Base-by-base conservation (phyloP, 1,140 invertebrate species). In the Rhagoletis zephyria region DNA sequence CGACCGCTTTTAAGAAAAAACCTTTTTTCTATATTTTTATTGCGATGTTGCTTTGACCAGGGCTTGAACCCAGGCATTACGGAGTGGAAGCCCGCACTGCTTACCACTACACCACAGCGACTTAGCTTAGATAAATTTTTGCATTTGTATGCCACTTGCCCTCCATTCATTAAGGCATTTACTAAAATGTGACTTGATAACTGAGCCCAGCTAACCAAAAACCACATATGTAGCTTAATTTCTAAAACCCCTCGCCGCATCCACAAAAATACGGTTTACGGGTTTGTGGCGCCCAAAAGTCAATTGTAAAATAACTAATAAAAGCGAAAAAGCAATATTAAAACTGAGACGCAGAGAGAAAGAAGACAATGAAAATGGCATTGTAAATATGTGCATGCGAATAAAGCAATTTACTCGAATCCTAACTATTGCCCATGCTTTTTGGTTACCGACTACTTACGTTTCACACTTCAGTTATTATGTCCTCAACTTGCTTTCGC, bases 391-490 rank as follows among this genome's bases (percentile, higher is more conserved):
- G 61, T n/a, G 40, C 7, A 30, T 30, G 30, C 30, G 14, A 1
- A 77, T 19, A 77, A 51, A 7, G 74, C 14, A 77, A 77, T 77
- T 77, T 45, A 16, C 30, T 56, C 45, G 10, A 45, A 74, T n/a
- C 14, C 0, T 0, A 30, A 30, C 30, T 0, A 45, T 42, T 74
- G 67, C 42, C 30, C 12, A 45, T 74, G 40, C 67, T 30, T 74
- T 42, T 45, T 42, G 45, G 40, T 14, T 51, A 42, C 19, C n/a
- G 30, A 30, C 7, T 9, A 42, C 48, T 51, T 81, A 56, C 74
- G 16, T 48, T 81, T 81, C 74, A 48, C 74, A 81, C 74, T 81
- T 81, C 16, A 81, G 45, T 81, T 56, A 56, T 81, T 81, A 12
- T 74, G 1, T 12, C 10, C 1, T 74, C 19, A 12, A 48, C 70